Conservation (phyloP, 2,888 invertebrate genomes). For the Mycogona germanica region DNA sequence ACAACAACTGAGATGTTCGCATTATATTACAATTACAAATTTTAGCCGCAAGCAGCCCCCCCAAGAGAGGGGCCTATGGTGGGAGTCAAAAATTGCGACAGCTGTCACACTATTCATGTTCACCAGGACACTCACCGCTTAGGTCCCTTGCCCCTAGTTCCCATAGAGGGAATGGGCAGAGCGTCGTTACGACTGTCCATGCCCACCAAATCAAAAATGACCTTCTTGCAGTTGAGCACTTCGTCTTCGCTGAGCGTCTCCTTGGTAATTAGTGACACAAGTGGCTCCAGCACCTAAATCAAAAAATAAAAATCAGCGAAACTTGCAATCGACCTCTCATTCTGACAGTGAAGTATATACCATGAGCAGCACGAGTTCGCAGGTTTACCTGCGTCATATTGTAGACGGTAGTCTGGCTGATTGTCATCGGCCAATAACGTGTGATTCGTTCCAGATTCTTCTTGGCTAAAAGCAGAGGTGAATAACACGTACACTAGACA, state of each 20-base stretch:
- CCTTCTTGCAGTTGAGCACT: conserved; percentile 69
- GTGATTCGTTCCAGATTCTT: conserved; percentile 61
- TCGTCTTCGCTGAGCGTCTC: conserved; percentile 75
- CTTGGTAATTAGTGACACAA: conserved; percentile 65
- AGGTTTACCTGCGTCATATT: conserved; percentile 46
- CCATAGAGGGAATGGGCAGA: conserved; percentile 48
- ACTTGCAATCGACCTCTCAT: no score
- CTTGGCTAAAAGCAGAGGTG: conserved; percentile 39
- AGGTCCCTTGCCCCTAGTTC: conserved; percentile 36
- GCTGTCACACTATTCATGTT: no score
- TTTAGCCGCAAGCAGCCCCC: no score
- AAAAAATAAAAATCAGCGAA: no score
- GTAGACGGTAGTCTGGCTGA: conserved; percentile 76
- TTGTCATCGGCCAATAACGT: conserved; percentile 63
- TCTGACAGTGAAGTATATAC: no score
- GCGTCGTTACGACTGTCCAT: conserved; percentile 75
- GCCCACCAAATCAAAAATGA: conserved; percentile 63
- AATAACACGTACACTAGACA: neutral
- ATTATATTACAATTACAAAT: no score
- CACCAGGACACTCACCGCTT: conserved; percentile 30
- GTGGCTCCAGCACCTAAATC: conserved; percentile 61
- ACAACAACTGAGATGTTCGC: no score
- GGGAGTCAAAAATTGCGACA: no score
- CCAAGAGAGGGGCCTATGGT: no score
- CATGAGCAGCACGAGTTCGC: neutral